phyloP scores from a whole-genome alignment of 2,113 vertebrate genomes.

The Scomber scombrus region DNA sequence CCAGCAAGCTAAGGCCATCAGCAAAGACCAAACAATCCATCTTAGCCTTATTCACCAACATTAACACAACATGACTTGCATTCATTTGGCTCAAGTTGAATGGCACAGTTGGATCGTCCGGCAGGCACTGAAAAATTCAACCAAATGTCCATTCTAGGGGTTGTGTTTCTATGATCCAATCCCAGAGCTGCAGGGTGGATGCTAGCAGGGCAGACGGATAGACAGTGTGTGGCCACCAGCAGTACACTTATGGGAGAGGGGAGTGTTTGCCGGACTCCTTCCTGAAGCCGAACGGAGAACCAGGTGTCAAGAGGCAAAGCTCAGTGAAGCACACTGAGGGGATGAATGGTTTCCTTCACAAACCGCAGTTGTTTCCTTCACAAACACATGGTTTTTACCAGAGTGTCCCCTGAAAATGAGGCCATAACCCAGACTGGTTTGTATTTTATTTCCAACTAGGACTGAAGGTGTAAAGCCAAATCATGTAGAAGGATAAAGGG shows the following conservation, averaged over 20 bases:
- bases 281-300: constrained; percentile 55
- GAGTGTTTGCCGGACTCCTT: constrained; percentile 39
- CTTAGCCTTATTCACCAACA: neutral
- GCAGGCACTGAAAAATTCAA: constrained; percentile 11
- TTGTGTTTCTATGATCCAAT: constrained; percentile 17
- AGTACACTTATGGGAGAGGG: constrained; percentile 18
- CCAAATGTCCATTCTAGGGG: constrained; percentile 14
- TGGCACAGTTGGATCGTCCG: constrained; percentile 44
- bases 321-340: constrained; percentile 5
- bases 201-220: constrained; percentile 80
- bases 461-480: no score
- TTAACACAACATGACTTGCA: neutral
- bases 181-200: neutral
- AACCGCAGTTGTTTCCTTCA: neutral
- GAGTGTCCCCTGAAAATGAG: neutral
- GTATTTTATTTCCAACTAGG: neutral
- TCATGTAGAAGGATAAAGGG: neutral
- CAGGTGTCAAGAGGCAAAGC: constrained; percentile 57
- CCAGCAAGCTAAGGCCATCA: neutral
- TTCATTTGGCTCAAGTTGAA: constrained; percentile 54
- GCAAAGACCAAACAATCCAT: neutral
- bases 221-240: constrained; percentile 63
- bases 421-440: neutral
- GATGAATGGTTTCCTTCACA: constrained; percentile 41
- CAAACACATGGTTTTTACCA: constrained; percentile 14